Evolutionary conservation across 2,888 invertebrate genomes (phyloP), one percentile per base, ranked within the genome.

Genomic region (Xiphydria camelus): DNA sequence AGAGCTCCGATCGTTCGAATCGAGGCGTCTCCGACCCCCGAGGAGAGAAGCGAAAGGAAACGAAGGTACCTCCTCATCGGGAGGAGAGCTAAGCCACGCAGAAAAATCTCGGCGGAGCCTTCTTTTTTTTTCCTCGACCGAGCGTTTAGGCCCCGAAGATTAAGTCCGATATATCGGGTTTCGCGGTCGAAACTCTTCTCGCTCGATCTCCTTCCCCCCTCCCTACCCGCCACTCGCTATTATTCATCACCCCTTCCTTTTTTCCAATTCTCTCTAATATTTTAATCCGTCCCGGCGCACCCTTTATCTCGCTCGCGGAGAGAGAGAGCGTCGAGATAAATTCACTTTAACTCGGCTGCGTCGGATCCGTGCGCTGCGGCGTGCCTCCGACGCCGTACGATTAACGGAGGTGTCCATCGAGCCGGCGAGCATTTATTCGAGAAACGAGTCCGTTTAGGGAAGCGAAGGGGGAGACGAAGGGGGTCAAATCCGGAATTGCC

Each of bases 91-190:
- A 57, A 62, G 58, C 55, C 55, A 62, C 53, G 65, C 61, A 60
- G 65, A 67, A 68, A 64, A 52, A 60, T 64, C 47, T 51, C 32
- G 26, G 26, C 10, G 12, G 12, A 2, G 36, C 47, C 43, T 47
- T 40, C 41, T 38, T 49, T 38, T 38, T 10, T 26, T 26, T 26
- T 39, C 18, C 31, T 38, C 23, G 25, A 21, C 19, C 7, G 43
- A 37, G 21, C 46, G 41, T 45, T 23, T 39, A 43, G 45, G 23
- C 32, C 31, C 47, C 45, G 45, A 48, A 63, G 63, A 64, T 68
- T 62, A 66, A 66, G 59, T 51, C 54, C 54, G 65, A 68, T 72
- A n/a, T n/a, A 72, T 72, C 72, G 64, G 59, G 66, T 72, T 71
- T 68, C 72, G 51, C 51, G 56, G 54, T 45, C 29, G 15, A 38